Base-by-base conservation (phyloP, 23 tunicate species). In the Trididemnum clinides region DNA sequence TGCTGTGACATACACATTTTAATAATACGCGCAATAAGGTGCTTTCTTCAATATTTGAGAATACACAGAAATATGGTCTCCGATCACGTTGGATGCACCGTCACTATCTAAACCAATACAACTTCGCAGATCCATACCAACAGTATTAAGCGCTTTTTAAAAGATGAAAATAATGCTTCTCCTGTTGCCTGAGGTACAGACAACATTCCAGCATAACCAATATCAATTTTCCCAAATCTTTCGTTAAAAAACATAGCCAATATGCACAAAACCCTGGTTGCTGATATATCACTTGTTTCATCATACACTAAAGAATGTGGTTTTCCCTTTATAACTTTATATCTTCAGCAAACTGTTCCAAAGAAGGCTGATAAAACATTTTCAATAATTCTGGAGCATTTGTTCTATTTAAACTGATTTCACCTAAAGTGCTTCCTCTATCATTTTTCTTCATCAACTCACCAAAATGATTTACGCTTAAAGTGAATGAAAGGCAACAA, bases 301-400 rank as follows among this genome's bases (percentile, higher is more conserved):
- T 62, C 69, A 62, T 23, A 62, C 6, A 62, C 27, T 22, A 62
- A 62, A 62, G 69, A 62, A 62, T 19, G n/a, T n/a, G 69, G 69
- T 23, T 62, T 62, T 6, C n/a, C 27, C 27, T 62, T 62, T 62
- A 62, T 62, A 12, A 12, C 69, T 62, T 62, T 23, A 62, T 62
- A 12, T 62, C 69, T 62, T 62, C 69, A 20, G 27, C n/a, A 22
- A 62, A 62, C n/a, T 62, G 26, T 62, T 62, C 69, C 5, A 62
- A 62, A 19, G 4, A 62, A 12, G 69, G n/a, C 27, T 62, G 69
- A 62, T 23, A 62, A 62, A 15, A 62, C 69, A 22, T 62, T 62
- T 20, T 62, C 26, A 62, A 62, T 62, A 19, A 62, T 62, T 15
- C n/a, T 62, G 69, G 69, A 62, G 69, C 69, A 62, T 22, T 62